A percentile compares a stretch with the other conserved stretches of the same genome.
These are phyloP conservation scores for Etia nguti DNA, from an alignment of 2,113 vertebrate genomes.

Conservation along the genomic window DNA sequence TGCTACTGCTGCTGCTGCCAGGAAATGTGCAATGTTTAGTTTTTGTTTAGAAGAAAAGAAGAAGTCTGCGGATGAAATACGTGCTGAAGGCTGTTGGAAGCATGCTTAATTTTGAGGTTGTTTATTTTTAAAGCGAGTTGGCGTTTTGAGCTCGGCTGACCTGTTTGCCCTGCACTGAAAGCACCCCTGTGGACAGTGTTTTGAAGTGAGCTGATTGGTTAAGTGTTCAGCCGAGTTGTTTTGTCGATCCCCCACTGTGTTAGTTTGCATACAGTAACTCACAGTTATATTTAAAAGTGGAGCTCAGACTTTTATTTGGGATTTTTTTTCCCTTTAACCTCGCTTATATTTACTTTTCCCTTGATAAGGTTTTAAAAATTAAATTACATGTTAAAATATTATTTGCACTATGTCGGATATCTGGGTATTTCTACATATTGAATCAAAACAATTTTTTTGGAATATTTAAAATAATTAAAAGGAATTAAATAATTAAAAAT, in stretches of 20 bases:
- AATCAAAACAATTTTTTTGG: not conserved
- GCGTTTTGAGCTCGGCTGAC: not conserved
- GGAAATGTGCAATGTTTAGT: not conserved
- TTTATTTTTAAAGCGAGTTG: not conserved
- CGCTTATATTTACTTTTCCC: not conserved
- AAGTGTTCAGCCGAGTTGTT: not conserved
- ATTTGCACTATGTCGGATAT: rapidly evolving
- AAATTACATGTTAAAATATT: not conserved
- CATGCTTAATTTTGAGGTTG: not conserved
- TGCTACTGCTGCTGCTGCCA: not conserved
- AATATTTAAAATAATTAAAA: not conserved
- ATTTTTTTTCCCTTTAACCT: not conserved
- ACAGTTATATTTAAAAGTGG: not conserved
- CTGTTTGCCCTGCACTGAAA: not conserved
- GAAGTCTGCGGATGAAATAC: not conserved
- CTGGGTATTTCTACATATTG: not conserved
- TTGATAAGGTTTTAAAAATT: rapidly evolving
- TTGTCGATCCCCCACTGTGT: not conserved
- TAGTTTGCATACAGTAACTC: not conserved
- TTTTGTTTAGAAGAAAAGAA: not conserved
- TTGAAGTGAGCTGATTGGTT: not conserved
- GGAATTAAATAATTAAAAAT: rapidly evolving
- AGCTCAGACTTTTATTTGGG: not conserved
- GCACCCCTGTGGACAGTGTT: not conserved
- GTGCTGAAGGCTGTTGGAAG: not conserved